phyloP scores from a whole-genome alignment of 2,797 vertebrate genomes.

The Denticeps clupeoides region DNA sequence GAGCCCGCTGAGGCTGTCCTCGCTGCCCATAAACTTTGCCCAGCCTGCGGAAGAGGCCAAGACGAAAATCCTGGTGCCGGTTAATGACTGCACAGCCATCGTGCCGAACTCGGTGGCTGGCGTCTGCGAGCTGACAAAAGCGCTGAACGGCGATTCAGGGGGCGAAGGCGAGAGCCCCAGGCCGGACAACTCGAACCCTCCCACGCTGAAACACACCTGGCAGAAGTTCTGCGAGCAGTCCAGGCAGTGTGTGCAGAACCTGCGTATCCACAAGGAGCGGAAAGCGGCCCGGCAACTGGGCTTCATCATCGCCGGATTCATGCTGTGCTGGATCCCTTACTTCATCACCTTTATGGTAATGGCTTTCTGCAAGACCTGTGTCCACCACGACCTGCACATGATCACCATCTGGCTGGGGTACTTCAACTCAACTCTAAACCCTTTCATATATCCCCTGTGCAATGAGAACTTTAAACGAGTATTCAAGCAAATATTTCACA shows the following conservation, averaged over 20 bases:
- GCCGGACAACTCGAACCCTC: slow-evolving; percentile 42
- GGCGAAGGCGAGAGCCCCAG: too few relatives aligned
- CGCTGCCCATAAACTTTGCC: slow-evolving; percentile 23
- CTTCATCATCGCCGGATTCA: slow-evolving; percentile 82
- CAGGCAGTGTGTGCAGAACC: slow-evolving; percentile 52
- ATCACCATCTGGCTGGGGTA: slow-evolving; percentile 94
- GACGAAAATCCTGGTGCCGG: slow-evolving; percentile 40
- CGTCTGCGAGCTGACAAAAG: slow-evolving; percentile 42
- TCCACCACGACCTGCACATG: slow-evolving; percentile 71
- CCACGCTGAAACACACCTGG: slow-evolving; percentile 71
- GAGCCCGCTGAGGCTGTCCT: slow-evolving; percentile 23
- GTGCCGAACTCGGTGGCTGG: slow-evolving; percentile 46
- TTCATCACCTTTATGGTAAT: slow-evolving; percentile 85
- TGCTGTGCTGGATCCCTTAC: slow-evolving; percentile 95
- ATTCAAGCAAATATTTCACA: slow-evolving; percentile 59
- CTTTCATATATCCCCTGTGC: slow-evolving; percentile 90
- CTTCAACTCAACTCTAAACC: slow-evolving; percentile 90
- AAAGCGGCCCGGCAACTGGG: slow-evolving; percentile 91
- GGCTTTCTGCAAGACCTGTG: slow-evolving; percentile 67
- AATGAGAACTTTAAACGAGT: slow-evolving; percentile 90
- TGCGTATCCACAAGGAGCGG: slow-evolving; percentile 71
- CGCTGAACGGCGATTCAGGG: too few relatives aligned
- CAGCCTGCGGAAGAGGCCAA: slow-evolving; percentile 37
- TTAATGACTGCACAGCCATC: slow-evolving; percentile 50
- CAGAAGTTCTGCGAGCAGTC: slow-evolving; percentile 67